These are phyloP conservation scores for Scelioninae gen. 1 DNA, from an alignment of 2,888 invertebrate genomes.

Conservation along the genomic window DNA sequence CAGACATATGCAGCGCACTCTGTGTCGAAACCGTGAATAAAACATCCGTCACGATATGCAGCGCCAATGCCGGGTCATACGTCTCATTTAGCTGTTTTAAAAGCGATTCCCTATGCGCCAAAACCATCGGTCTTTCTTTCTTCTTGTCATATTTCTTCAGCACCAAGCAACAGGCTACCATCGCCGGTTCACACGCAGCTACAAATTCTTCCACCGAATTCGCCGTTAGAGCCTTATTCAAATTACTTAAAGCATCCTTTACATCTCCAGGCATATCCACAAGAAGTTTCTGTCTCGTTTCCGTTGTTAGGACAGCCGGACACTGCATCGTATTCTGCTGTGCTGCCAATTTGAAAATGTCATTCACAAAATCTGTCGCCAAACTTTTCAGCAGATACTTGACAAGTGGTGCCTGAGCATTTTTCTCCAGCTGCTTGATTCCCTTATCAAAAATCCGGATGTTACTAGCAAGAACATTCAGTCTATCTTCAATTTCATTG, in stretches of 20 bases:
- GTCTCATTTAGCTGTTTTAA: constrained; percentile 90
- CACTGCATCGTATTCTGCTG: constrained; percentile 86
- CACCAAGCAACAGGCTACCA: constrained; percentile 91
- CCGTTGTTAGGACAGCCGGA: constrained; percentile 87
- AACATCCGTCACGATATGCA: constrained; percentile 91
- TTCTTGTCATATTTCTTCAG: constrained; percentile 96
- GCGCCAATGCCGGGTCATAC: constrained; percentile 90
- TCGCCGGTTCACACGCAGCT: constrained; percentile 89
- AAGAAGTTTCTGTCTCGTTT: constrained; percentile 87
- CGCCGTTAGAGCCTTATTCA: constrained; percentile 89
- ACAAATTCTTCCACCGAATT: constrained; percentile 92
- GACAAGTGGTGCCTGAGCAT: constrained; percentile 88
- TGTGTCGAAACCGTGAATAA: constrained; percentile 93
- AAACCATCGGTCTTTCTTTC: constrained; percentile 90
- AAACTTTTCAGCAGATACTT: constrained; percentile 94
- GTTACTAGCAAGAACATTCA: constrained; percentile 90
- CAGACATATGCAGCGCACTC: constrained; percentile 95
- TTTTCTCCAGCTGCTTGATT: constrained; percentile 87
- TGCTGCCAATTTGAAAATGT: constrained; percentile 91
- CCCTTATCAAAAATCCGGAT: constrained; percentile 93
- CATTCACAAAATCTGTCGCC: constrained; percentile 92
- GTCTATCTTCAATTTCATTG: constrained; percentile 88
- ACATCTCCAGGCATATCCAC: constrained; percentile 89
- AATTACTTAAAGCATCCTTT: constrained; percentile 87
- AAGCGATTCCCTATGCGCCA: constrained; percentile 92